Evolutionary conservation across 2,888 invertebrate genomes (phyloP).

Genomic region (Megamerina dolium): DNA sequence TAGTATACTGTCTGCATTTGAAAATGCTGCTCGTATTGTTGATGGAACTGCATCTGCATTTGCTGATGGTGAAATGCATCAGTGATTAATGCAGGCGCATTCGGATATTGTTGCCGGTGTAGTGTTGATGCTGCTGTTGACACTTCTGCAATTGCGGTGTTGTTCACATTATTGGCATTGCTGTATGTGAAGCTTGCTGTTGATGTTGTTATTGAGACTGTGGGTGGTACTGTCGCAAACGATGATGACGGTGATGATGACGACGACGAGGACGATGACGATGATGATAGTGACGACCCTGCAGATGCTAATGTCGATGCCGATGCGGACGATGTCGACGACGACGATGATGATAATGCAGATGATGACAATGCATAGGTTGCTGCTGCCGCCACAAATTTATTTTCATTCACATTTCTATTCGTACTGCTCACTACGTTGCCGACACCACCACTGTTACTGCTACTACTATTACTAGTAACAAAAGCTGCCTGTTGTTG

Average conservation of each 20-base stretch:
- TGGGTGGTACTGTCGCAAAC: conserved; percentile 9
- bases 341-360: conserved; percentile 2
- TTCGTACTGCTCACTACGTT: no score
- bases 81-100: conserved; percentile 14
- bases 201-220: conserved; percentile 13
- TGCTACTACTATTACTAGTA: conserved; percentile 10
- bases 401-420: no score
- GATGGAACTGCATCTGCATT: conserved; percentile 26
- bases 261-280: conserved; percentile 15
- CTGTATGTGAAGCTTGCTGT: conserved; percentile 13
- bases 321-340: conserved; percentile 21
- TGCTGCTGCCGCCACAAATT: no score
- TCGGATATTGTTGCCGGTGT: conserved; percentile 4
- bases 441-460: conserved; percentile 3
- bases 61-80: conserved; percentile 28
- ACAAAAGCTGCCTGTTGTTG: conserved; percentile 11
- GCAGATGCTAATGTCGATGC: conserved; percentile 14
- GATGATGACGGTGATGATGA: conserved; percentile 10
- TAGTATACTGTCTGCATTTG: conserved; percentile 24
- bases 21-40: conserved; percentile 27
- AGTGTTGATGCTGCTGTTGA: conserved; percentile 5
- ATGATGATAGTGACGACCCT: conserved; percentile 17
- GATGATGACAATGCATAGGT: no score
- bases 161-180: conserved; percentile 11
- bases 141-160: conserved; percentile 5